Evolutionary conservation across 2,888 invertebrate species (phyloP).

Genomic region (Hypomecis atomaria): DNA sequence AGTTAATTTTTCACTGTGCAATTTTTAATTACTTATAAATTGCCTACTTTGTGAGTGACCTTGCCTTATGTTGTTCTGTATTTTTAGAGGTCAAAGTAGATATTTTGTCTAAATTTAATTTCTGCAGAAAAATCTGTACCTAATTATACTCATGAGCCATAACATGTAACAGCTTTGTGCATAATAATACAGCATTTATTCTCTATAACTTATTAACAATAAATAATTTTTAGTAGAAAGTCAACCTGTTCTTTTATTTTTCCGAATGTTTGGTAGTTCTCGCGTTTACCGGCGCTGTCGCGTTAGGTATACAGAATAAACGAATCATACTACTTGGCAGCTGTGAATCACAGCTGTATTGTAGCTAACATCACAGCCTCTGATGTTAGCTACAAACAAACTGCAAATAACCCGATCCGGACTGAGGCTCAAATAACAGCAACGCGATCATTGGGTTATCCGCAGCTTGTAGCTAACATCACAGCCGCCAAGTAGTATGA

Average conservation of each 20-base stretch:
- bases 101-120: conserved; percentile 21
- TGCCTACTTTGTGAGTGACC: conserved; percentile 19
- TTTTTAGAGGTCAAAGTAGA: conserved; percentile 28
- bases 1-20: conserved; percentile 21
- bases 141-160: conserved; percentile 41
- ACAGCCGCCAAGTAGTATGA: too few species aligned
- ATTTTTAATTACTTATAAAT: too few species aligned
- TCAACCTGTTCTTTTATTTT: background rate
- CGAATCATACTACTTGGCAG: too few species aligned
- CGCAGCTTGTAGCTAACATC: too few species aligned
- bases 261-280: background rate
- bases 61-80: conserved; percentile 30
- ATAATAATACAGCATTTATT: conserved; percentile 62
- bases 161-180: conserved; percentile 60
- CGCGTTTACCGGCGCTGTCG: too few species aligned
- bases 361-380: too few species aligned
- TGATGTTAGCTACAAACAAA: too few species aligned
- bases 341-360: too few species aligned
- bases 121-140: background rate
- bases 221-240: conserved; percentile 46
- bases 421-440: too few species aligned
- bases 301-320: too few species aligned
- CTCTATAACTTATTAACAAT: conserved; percentile 62
- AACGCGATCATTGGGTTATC: too few species aligned
- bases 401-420: too few species aligned